Evolutionary conservation across 2,113 vertebrate genomes (phyloP).

Genomic region (Sclerurus mexicanus): DNA sequence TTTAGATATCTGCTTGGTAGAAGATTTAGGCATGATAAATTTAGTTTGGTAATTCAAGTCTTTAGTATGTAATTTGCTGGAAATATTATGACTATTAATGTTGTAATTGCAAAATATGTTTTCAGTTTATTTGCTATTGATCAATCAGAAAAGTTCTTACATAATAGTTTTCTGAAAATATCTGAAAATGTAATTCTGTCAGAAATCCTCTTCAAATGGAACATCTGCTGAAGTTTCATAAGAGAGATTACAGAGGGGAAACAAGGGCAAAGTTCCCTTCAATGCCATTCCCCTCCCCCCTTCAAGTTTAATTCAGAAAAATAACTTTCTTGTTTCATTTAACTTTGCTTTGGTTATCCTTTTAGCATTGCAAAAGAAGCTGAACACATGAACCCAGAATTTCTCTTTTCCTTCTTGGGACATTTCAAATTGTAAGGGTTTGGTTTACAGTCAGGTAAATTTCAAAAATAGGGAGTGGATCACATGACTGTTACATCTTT

Average conservation of each 20-base stretch:
- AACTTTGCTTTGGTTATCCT: background rate
- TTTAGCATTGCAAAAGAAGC: background rate
- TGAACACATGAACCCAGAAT: background rate
- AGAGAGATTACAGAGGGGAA: background rate
- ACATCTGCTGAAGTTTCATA: background rate
- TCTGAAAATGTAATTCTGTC: background rate
- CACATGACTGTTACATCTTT: background rate
- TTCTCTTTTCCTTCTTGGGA: background rate
- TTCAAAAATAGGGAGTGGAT: background rate
- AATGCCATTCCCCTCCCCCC: rapidly evolving
- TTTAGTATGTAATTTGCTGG: background rate
- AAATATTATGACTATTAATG: background rate
- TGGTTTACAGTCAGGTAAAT: background rate
- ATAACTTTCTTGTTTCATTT: background rate
- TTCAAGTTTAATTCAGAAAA: background rate
- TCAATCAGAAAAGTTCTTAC: background rate
- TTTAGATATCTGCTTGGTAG: background rate
- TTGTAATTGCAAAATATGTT: background rate
- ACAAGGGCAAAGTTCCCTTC: background rate
- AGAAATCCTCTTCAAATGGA: background rate
- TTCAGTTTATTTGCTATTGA: background rate
- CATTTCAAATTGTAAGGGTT: background rate
- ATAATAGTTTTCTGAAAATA: background rate
- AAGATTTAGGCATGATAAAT: background rate
- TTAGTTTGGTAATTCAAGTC: background rate